Conservation (phyloP, 2,113 vertebrate species). For the Thymallus thymallus region DNA sequence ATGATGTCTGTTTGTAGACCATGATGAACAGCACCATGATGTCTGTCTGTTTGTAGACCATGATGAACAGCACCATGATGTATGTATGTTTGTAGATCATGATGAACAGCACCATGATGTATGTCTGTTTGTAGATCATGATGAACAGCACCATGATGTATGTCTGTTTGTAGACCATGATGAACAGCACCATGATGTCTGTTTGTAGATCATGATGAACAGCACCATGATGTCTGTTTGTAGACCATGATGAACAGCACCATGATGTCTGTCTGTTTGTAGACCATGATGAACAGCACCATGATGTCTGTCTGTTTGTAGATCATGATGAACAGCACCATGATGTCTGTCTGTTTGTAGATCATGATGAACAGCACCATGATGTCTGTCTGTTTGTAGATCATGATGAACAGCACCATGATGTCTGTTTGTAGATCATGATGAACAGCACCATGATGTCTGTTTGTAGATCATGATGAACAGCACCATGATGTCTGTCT, state of each 20-base stretch:
- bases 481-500: not conserved
- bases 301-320: constrained; percentile 6
- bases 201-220: constrained; percentile 20
- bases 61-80: constrained; percentile 12
- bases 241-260: constrained; percentile 17
- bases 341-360: constrained; percentile 8
- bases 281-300: constrained; percentile 16
- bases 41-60: constrained; percentile 10
- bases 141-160: constrained; percentile 9
- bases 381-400: constrained; percentile 11
- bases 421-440: constrained; percentile 9
- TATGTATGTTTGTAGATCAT: constrained; percentile 12
- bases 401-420: constrained; percentile 13
- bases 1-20: constrained; percentile 9
- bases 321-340: constrained; percentile 14
- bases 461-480: constrained; percentile 22
- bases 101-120: constrained; percentile 10
- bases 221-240: not conserved
- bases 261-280: constrained; percentile 1
- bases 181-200: constrained; percentile 6
- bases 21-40: constrained; percentile 12
- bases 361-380: constrained; percentile 13
- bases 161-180: constrained; percentile 22
- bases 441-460: constrained; percentile 9
- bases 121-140: constrained; percentile 14